These are phyloP conservation scores for Aix galericulata DNA, from an alignment of 2,113 vertebrate species.

Conservation along the genomic window DNA sequence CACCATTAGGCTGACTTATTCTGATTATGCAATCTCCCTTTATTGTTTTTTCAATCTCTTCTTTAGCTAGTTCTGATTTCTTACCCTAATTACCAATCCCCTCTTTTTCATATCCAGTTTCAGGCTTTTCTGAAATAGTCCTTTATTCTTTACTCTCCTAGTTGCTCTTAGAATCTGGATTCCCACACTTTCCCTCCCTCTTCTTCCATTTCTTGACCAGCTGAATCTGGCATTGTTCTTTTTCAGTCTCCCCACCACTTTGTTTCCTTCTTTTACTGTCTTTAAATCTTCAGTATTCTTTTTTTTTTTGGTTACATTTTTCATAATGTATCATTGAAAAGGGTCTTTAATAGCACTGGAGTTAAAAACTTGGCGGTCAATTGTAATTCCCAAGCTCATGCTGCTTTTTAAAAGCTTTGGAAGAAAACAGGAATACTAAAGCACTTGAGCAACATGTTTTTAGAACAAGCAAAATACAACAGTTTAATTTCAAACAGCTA, in stretches of 20 bases:
- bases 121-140: neutral
- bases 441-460: neutral
- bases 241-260: neutral
- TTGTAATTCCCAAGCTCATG: neutral
- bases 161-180: neutral
- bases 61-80: neutral
- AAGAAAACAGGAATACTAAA: neutral
- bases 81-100: neutral
- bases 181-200: neutral
- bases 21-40: neutral
- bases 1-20: neutral
- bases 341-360: neutral
- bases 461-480: neutral
- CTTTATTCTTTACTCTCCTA: neutral
- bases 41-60: neutral
- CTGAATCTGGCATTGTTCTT: neutral
- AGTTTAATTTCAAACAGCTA: neutral
- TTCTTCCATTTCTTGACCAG: neutral
- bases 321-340: neutral
- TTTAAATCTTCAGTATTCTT: neutral
- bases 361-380: slow-evolving; percentile 10
- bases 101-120: neutral
- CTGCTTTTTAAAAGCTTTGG: neutral
- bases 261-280: neutral
- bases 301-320: neutral